Base-by-base conservation (phyloP, 2,888 invertebrate genomes). In the Cataglyphis albicans region DNA sequence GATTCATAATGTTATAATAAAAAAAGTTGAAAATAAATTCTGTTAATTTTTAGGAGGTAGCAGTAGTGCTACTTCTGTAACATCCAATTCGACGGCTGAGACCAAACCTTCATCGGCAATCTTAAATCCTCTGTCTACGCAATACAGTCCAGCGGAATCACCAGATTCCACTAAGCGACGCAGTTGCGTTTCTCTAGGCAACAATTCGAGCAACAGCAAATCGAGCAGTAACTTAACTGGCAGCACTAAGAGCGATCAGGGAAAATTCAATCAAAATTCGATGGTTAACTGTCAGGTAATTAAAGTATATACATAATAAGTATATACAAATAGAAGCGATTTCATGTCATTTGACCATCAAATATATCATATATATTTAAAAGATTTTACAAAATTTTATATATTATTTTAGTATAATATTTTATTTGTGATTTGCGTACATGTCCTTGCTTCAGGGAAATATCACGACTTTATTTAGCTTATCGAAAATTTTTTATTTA, bases 181-280 rank as follows among this genome's bases (percentile, higher is more conserved):
- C 83, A 96, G 96, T 59, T 96, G 95, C 93, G 95, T 96, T 1
- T 96, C 96, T 0, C 91, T 96, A 73, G 96, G 96, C 15, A 97
- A 97, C 94, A 97, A 97, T 91, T 97, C 97, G 12, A 97, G 97
- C 88, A 97, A 97, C 21, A 97, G 97, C 12, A 97, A 97, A 92
- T 97, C 97, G 0, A 97, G 97, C 73, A 97, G 97, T 82, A 98
- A 98, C 93, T 94, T 97, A 91, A 98, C 98, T 0, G 97, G 96
- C 2, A 96, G 96, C 55, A 97, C 97, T 0, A 96, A 96, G 44
- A 95, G 96, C 63, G 95, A 95, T 83, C 95, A 95, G 81, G 95
- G 95, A 82, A 95, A 95, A 91, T 94, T 94, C 84, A 93, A 93
- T 84, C 94, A 94, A 86, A 94, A 94, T 73, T 93, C 93, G 18